A percentile compares a stretch with the other conserved stretches of the same genome.
phyloP scores from a whole-genome alignment of 2,888 invertebrate genomes.

The Phasia obesa region DNA sequence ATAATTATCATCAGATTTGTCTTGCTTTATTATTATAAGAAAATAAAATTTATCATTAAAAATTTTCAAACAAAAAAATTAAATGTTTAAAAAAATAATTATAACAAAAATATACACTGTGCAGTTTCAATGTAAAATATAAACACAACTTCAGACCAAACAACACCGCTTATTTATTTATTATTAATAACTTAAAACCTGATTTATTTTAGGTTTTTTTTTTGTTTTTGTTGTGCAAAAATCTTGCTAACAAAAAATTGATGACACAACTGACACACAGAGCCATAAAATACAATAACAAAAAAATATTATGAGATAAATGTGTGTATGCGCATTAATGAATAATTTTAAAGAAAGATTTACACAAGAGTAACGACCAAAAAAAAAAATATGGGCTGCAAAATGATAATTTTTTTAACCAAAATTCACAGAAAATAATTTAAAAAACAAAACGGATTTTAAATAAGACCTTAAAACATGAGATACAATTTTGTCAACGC shows the following conservation, averaged over 20 bases:
- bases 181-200: constrained; percentile 17
- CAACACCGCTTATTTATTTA: no score
- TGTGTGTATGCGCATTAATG: constrained; percentile 39
- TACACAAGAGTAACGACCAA: constrained; percentile 11
- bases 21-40: no score
- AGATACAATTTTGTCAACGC: not conserved
- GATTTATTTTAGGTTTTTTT: constrained; percentile 40
- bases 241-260: constrained; percentile 12
- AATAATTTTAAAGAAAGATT: constrained; percentile 42
- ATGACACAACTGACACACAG: constrained; percentile 48
- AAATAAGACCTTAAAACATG: not conserved
- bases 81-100: no score
- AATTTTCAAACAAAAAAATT: no score
- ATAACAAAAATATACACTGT: no score
- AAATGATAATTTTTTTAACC: not conserved
- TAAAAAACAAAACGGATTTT: not conserved
- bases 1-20: no score
- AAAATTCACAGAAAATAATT: not conserved
- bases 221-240: constrained; percentile 8
- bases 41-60: no score
- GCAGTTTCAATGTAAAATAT: no score
- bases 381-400: not conserved
- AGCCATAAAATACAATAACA: not conserved
- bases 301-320: constrained; percentile 25
- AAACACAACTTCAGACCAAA: no score